Base-by-base conservation (phyloP, 2,888 invertebrate genomes). In the Myopa tessellatipennis region DNA sequence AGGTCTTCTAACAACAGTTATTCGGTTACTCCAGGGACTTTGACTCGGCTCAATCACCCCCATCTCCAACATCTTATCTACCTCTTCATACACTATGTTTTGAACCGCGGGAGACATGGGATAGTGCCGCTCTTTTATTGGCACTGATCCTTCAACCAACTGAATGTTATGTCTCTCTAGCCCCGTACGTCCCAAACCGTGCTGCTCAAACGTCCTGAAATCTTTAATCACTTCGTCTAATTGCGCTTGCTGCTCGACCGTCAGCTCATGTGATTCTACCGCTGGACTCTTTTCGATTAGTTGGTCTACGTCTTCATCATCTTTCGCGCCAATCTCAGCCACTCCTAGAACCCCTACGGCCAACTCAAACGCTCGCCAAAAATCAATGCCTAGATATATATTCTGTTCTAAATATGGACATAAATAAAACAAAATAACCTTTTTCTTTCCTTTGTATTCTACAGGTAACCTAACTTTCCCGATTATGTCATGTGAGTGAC, bases 1-100 rank as follows among this genome's bases (percentile, higher is more conserved):
- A 4, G 80, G 78, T 71, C 85, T 85, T 1, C 78, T 16, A 1
- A 73, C 73, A 26, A 63, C 8, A 63, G 61, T 63, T 5, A 26
- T 63, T n/a, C 61, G 5, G 12, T 63, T 18, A 5, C 61, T 63
- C 58, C 58, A 58, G 16, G 58, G 8, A n/a, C 8, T 10, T 5
- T 58, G 8, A 58, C 58, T 58, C n/a, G 16, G n/a, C 12, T 58
- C 58, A 16, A 58, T 58, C 16, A 58, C 58, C n/a, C 58, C 58
- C 18, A 58, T 6, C 1, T 58, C 58, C 5, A 58, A 12, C 58
- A 58, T 58, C 12, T 58, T 58, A 12, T 58, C 58, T 5, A 58
- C n/a, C 58, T 58, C 58, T 12, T 58, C 58, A 12, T 58, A 58
- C 6, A 58, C 58, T 16, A 58, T 58, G 58, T 16, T 18, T n/a